phyloP scores from a whole-genome alignment of 53 echinoderm and acorn worm species.

The Zoroaster sp. region DNA sequence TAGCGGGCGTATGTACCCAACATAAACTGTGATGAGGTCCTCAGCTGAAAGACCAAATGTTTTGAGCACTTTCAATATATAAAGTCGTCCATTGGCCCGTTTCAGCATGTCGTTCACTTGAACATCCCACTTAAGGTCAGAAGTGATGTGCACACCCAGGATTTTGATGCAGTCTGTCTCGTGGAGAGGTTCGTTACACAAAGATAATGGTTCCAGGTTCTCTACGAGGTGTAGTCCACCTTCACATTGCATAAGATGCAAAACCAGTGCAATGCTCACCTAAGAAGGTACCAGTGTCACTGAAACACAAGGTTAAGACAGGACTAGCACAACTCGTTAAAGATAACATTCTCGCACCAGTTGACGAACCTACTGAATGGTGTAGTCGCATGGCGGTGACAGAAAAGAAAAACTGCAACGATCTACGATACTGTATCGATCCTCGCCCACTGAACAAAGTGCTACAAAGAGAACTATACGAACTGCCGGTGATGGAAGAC shows the following conservation, averaged over 20 bases:
- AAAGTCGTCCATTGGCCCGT: no score
- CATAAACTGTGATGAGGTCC: no score
- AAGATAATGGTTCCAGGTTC: no score
- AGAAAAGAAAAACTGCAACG: conserved; percentile 10
- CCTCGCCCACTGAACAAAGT: conserved; percentile 62
- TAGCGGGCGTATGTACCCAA: no score
- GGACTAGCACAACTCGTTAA: conserved; percentile 5
- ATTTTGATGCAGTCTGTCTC: no score
- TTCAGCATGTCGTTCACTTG: no score
- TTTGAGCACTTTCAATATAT: no score
- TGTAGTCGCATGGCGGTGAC: conserved; percentile 39
- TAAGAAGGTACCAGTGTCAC: conserved; percentile 8
- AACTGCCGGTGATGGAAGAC: conserved; percentile 57
- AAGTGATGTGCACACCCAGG: no score
- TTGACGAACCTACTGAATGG: conserved; percentile 49
- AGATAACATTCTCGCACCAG: conserved; percentile 19
- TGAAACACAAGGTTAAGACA: conserved; percentile 22
- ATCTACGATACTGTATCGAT: conserved; percentile 37
- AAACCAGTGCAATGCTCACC: conserved; percentile 17
- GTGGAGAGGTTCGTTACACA: no score
- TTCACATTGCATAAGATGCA: neutral
- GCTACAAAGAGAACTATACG: conserved; percentile 19
- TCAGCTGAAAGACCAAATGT: no score
- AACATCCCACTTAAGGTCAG: no score
- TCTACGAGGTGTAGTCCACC: neutral